These are phyloP conservation scores for Bufo gargarizans DNA, from an alignment of 2,113 vertebrate genomes.

Conservation along the genomic window DNA sequence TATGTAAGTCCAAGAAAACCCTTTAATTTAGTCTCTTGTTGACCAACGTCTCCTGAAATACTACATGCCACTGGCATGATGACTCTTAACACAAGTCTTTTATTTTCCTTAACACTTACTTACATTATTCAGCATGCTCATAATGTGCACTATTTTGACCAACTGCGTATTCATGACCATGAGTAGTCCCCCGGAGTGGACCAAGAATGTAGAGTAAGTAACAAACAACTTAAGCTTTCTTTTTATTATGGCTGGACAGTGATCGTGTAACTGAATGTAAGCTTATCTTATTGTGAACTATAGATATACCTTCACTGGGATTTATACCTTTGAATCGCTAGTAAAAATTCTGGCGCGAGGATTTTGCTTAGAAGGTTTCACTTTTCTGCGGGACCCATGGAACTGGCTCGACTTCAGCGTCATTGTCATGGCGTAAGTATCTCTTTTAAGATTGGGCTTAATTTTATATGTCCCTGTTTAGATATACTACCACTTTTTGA, in stretches of 20 bases:
- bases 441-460: constrained; percentile 30
- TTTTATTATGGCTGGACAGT: background rate
- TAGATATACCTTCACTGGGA: constrained; percentile 94
- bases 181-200: constrained; percentile 95
- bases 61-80: background rate
- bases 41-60: background rate
- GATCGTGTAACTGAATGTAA: constrained; percentile 39
- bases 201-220: constrained; percentile 98
- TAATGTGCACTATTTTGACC: constrained; percentile 99
- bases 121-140: constrained; percentile 97
- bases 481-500: background rate
- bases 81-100: background rate
- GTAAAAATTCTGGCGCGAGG: constrained; percentile 95
- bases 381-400: constrained; percentile 98
- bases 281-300: constrained; percentile 64
- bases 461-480: background rate
- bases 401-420: constrained; percentile 99
- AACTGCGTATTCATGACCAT: constrained; percentile 99
- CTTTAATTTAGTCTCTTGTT: background rate
- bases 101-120: constrained; percentile 81
- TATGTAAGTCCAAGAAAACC: no score
- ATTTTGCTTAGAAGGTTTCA: constrained; percentile 94
- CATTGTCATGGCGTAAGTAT: constrained; percentile 97
- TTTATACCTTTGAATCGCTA: constrained; percentile 96
- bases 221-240: constrained; percentile 49